Conservation (phyloP, 1,140 invertebrate species). For the Conus betulinus region DNA sequence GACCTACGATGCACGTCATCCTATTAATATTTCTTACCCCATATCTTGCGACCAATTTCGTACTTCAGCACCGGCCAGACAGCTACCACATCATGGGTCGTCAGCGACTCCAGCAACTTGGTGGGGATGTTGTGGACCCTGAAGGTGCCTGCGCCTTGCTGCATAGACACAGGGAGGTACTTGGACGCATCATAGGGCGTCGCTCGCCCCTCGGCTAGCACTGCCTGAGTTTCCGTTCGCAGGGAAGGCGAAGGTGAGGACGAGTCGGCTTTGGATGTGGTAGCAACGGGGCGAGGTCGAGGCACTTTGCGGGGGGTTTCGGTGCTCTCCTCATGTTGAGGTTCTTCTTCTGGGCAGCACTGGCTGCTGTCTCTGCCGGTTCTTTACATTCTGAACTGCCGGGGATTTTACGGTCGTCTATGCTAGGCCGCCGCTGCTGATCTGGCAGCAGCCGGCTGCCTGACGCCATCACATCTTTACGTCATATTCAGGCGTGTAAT, state of each 20-base stretch:
- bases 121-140: conserved; percentile 15
- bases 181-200: too few species aligned
- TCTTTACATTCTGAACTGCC: too few species aligned
- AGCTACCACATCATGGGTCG: neutral
- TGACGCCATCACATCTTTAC: conserved; percentile 25
- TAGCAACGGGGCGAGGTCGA: neutral
- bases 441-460: conserved; percentile 24
- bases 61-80: conserved; percentile 26
- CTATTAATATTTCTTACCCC: neutral
- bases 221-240: neutral
- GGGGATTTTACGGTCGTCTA: too few species aligned
- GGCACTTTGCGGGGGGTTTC: neutral
- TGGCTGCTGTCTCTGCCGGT: neutral
- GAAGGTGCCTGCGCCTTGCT: conserved; percentile 13
- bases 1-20: too few species aligned
- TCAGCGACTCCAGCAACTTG: neutral
- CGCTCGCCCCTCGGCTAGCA: too few species aligned
- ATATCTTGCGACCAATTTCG: conserved; percentile 21
- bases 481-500: neutral
- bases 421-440: neutral
- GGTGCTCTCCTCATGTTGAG: neutral
- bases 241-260: neutral
- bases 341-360: neutral
- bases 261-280: neutral
- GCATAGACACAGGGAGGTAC: neutral